Base-by-base conservation (phyloP, 2,113 vertebrate genomes). In the Cyprinus carpio region DNA sequence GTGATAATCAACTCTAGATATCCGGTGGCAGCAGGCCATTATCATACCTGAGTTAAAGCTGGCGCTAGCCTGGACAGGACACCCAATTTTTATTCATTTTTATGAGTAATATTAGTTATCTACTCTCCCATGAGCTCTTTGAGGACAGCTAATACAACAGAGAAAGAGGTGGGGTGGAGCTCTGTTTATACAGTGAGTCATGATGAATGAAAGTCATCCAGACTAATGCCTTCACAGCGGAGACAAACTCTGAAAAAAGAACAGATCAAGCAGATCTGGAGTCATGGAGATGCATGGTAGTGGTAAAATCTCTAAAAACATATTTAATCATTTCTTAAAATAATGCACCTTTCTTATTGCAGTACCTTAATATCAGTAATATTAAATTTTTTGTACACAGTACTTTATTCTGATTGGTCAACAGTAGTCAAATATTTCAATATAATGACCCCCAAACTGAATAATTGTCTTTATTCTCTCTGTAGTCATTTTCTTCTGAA, bases 121-220 rank as follows among this genome's bases (percentile, higher is more conserved):
- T 82, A 23, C 16, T 58, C 64, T 77, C 60, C 58, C 71, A 60
- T 67, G 31, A 49, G 75, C 43, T 25, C 34, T 54, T 51, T 31
- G 64, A 82, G 62, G 72, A 82, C 51, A 86, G 56, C 72, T 86
- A 34, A 23, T 3, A 12, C 10, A 46, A 49, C 3, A 49, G 46
- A 78, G 18, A 81, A 72, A 49, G 56, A 31, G 54, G 65, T 51
- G 60, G 34, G 83, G 87, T 83, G 85, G 83, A 81, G 87, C 62
- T 60, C n/a, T 85, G 82, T 87, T 86, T 88, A 82, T 65, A 85
- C 84, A 83, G 67, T 88, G 89, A 89, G 75, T 89, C 88, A 89
- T 86, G 4, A 89, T 86, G 3, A 25, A 31, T 74, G 37, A 77
- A 46, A 86, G 60, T 74, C 37, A 49, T 69, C 56, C 20, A 51